phyloP scores from a whole-genome alignment of 2,797 vertebrate genomes.

The Nasua narica region DNA sequence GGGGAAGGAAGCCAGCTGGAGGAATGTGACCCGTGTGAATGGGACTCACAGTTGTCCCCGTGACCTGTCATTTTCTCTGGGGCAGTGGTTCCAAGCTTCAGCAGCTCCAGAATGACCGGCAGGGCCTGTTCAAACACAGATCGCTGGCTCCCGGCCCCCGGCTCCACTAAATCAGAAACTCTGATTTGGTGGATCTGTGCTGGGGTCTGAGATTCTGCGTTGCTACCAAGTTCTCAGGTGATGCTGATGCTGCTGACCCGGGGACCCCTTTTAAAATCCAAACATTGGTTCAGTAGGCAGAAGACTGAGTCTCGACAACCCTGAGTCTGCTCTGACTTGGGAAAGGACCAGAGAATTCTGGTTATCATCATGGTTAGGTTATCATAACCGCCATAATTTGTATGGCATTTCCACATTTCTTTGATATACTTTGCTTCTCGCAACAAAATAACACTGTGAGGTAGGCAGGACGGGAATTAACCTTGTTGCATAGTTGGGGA shows the following conservation, averaged over 20 bases:
- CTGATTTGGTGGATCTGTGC: neutral
- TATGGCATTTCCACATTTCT: neutral
- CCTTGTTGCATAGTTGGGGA: neutral
- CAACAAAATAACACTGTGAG: neutral
- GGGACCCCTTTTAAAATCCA: neutral
- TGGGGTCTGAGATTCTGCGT: neutral
- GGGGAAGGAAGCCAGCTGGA: neutral
- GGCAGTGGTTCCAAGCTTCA: neutral
- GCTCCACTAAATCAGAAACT: no score
- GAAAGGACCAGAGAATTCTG: neutral
- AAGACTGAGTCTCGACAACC: neutral
- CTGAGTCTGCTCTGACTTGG: neutral
- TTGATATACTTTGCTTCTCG: neutral
- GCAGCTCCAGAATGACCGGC: neutral
- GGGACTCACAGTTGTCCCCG: neutral
- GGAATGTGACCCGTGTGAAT: neutral
- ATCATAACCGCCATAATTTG: neutral
- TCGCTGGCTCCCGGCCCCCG: no score
- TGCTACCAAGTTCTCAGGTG: neutral
- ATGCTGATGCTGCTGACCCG: neutral
- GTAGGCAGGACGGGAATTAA: neutral
- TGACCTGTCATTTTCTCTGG: neutral
- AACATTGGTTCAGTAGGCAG: neutral
- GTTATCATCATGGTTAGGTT: neutral
- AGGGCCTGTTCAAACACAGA: neutral